Evolutionary conservation across 2,797 vertebrate genomes (phyloP), one percentile per base, ranked within the genome.

Genomic region (Acanthurus lineatus): DNA sequence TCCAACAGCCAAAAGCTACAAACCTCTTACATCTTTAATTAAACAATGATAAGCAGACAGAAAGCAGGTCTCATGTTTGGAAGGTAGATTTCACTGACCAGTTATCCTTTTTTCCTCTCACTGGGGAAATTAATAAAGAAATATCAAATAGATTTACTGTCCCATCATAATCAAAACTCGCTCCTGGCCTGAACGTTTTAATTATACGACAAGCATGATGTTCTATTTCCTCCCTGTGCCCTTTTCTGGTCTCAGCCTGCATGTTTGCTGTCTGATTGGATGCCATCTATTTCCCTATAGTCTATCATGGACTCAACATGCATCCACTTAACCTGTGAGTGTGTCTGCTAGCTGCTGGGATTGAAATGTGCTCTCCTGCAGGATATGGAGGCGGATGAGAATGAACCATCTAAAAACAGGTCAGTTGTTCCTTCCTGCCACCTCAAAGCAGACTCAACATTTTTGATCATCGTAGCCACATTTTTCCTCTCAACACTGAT

Each of bases 321-420:
- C 88, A 85, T 89, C 86, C 85, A 87, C 87, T 91, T 89, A 90
- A 90, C 86, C 79, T 70, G 73, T 11, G 54, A 68, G 73, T 68
- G 73, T 70, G 59, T 77, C 71, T 79, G 64, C 61, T 35, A 71
- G 77, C 83, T 86, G 86, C 82, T 65, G 67, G 76, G 84, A 84
- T 56, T 83, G 62, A 88, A 80, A 83, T 56, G 45, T 63, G 56
- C 32, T 72, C 67, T 83, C 66, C 75, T 79, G 72, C 79, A 77
- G 76, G 81, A 86, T 28, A 70, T 45, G 61, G 69, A 87, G 67
- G 76, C 69, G 85, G 53, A 73, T 75, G 61, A 81, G 69, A 71
- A 44, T 66, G 65, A 81, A 74, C 69, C 44, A 5, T 73, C 4
- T 59, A 32, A 88, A 86, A 85, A 78, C 72, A 86, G 76, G 83